Evolutionary conservation across 2,888 invertebrate species (phyloP).

Genomic region (Leucoma salicis): DNA sequence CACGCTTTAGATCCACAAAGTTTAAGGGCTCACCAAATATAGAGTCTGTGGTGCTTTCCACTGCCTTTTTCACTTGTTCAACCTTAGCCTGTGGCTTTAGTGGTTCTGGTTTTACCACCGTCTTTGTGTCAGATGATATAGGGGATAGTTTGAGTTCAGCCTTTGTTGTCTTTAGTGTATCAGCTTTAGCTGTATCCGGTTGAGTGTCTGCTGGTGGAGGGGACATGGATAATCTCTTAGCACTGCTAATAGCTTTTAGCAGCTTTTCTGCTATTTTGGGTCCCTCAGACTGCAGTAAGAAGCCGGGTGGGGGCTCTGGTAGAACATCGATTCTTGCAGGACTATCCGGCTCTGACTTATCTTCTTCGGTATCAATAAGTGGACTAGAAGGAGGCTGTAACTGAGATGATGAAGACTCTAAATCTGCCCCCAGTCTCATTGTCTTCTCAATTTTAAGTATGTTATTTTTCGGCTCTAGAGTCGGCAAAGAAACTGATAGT

Average conservation of each 20-base stretch:
- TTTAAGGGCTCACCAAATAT: conserved; percentile 70
- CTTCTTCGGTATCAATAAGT: conserved; percentile 73
- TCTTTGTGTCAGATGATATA: conserved; percentile 45
- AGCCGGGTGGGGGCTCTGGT: conserved; percentile 75
- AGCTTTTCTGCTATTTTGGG: conserved; percentile 85
- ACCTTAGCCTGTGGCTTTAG: conserved; percentile 45
- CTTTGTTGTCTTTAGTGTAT: conserved; percentile 44
- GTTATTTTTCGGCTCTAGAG: conserved; percentile 27
- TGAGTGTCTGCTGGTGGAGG: conserved; percentile 62
- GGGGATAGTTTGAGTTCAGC: conserved; percentile 46
- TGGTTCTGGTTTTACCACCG: conserved; percentile 35
- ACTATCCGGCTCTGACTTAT: conserved; percentile 76
- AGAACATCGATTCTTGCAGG: conserved; percentile 72
- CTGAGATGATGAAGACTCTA: conserved; percentile 44
- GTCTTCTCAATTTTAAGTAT: conserved; percentile 28
- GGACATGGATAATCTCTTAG: conserved; percentile 76
- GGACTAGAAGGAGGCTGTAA: conserved; percentile 66
- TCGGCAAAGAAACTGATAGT: conserved; percentile 15
- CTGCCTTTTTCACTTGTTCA: conserved; percentile 52
- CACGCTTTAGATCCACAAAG: conserved; percentile 58
- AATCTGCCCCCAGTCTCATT: conserved; percentile 33
- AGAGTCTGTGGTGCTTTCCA: conserved; percentile 48
- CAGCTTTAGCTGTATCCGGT: conserved; percentile 58
- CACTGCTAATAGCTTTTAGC: conserved; percentile 82
- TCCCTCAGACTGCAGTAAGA: conserved; percentile 73